Conservation (phyloP, 2,797 vertebrate species). For the Sebastes kiyomatsui region DNA sequence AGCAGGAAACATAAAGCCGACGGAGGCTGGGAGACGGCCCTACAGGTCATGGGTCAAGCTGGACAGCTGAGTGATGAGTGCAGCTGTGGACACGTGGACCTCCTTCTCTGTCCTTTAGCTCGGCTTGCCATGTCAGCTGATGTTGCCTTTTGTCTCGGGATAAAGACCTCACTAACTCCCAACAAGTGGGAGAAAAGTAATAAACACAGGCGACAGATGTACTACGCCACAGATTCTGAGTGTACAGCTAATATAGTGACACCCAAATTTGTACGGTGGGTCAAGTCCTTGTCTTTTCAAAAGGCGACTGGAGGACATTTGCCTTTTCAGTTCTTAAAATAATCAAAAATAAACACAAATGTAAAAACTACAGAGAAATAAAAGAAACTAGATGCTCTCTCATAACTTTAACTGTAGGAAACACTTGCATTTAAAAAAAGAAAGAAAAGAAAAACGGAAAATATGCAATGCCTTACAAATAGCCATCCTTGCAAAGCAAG, state of each 20-base stretch:
- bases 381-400: background rate
- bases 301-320: background rate
- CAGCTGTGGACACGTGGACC: constrained; percentile 74
- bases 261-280: background rate
- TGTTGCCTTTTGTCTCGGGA: constrained; percentile 68
- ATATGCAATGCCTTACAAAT: background rate
- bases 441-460: background rate
- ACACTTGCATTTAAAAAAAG: background rate
- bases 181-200: constrained; percentile 63
- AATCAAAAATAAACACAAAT: background rate
- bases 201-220: constrained; percentile 70
- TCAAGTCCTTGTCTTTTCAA: background rate
- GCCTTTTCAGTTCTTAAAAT: background rate
- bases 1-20: constrained; percentile 78
- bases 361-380: background rate
- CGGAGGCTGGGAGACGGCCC: constrained; percentile 72
- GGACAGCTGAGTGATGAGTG: constrained; percentile 83
- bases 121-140: constrained; percentile 72
- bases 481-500: background rate
- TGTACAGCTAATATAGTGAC: constrained; percentile 32
- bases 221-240: constrained; percentile 42
- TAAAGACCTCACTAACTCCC: constrained; percentile 71
- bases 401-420: background rate
- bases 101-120: constrained; percentile 54
- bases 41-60: constrained; percentile 73